Evolutionary conservation across 2,888 invertebrate genomes (phyloP).

Genomic region (Tetheella fluctuosa): DNA sequence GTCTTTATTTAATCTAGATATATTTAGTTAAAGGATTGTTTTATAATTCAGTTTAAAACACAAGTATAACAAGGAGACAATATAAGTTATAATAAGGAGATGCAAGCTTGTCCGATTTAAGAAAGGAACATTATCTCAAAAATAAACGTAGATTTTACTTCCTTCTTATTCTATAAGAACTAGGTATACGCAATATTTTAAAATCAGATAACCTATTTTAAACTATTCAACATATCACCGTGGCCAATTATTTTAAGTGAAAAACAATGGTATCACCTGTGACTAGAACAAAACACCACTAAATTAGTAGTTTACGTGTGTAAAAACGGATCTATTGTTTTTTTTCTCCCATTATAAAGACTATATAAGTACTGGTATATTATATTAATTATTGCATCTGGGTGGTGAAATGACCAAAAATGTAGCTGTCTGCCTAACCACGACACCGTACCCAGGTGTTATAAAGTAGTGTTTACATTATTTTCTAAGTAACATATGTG

Average conservation of each 20-base stretch:
- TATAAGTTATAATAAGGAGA: no score
- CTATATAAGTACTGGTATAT: no score
- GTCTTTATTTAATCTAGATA: no score
- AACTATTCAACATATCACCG: background rate
- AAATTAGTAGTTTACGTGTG: background rate
- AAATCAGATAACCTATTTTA: no score
- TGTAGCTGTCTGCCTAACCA: background rate
- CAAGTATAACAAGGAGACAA: no score
- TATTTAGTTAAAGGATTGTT: no score
- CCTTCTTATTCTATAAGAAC: no score
- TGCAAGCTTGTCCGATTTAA: no score
- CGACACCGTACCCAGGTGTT: constrained; percentile 21
- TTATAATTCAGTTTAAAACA: no score
- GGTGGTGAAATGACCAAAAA: background rate
- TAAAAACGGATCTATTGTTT: background rate
- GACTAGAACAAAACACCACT: background rate
- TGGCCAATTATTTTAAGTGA: background rate
- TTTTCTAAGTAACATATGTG: constrained; percentile 32
- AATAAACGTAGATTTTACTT: no score
- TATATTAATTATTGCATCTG: background rate
- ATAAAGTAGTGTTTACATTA: constrained; percentile 30
- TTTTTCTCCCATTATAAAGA: background rate
- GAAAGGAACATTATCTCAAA: no score
- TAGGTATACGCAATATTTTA: no score
- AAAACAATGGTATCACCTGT: background rate